Base-by-base conservation (phyloP, 2,113 vertebrate genomes). In the Myxocyprinus asiaticus region DNA sequence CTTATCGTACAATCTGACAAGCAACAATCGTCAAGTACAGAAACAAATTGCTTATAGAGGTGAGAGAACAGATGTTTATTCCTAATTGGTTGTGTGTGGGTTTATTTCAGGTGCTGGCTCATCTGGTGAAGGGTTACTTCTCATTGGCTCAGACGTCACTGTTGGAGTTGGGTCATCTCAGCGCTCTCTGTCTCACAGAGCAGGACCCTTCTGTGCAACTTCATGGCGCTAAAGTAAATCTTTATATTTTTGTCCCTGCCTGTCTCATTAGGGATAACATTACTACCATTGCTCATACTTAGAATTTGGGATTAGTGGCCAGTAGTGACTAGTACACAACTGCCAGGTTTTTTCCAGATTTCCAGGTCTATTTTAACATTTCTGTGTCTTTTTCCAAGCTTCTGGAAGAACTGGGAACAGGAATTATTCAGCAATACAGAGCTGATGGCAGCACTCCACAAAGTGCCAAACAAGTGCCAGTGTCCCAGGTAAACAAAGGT, bases 71-170 rank as follows among this genome's bases (percentile, higher is more conserved):
- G 42, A 55, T 47, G 8, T 62, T 53, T 33, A 9, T 45, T 4
- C 15, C 47, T 63, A 8, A 42, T 12, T 15, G 42, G 0, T 8
- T 59, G 22, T 68, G 15, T 45, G 9, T 58, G 4, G 44, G 45
- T 67, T 53, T 51, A 61, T 22, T 79, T 68, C 69, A 99, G 98
- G 95, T 99, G 17, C 85, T 99, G 86, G 95, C 94, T 45, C 92
- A 96, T 69, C 91, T 99, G 82, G 95, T 98, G n/a, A 95, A 94
- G 44, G 96, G 96, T 45, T 99, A 98, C 89, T 98, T 99, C 86
- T 86, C 90, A 62, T 71, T 96, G 80, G 85, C 91, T 45, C 95
- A 97, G 73, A 70, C 84, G 33, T 94, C 90, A 85, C 84, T 99
- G 76, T 86, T 94, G 72, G 95, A 97, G 59, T 92, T 99, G 63